Percentiles rank a stretch among this genome's conserved stretches.
These are phyloP conservation scores for Yponomeuta malinellus DNA, from an alignment of 2,888 invertebrate genomes.

Conservation along the genomic window DNA sequence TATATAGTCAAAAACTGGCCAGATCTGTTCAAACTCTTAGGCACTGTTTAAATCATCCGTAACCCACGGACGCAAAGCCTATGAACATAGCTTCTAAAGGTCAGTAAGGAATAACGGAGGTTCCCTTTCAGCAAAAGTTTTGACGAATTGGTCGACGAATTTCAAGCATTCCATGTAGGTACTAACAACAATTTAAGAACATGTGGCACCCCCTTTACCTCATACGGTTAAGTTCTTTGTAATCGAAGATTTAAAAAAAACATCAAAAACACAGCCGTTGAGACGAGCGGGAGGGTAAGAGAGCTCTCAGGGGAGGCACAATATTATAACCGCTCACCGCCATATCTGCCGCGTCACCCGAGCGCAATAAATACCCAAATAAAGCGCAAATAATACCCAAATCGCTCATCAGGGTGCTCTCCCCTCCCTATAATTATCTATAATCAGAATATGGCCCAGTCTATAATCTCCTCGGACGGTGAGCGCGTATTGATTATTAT, in stretches of 20 bases:
- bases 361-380: slow-evolving; percentile 79
- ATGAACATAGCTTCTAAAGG: no score
- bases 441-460: slow-evolving; percentile 37
- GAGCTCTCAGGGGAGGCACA: slow-evolving; percentile 51
- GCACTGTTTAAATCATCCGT: no score
- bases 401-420: slow-evolving; percentile 70
- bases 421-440: slow-evolving; percentile 69
- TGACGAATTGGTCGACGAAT: no score
- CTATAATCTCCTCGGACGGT: slow-evolving; percentile 48
- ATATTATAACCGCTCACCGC: slow-evolving; percentile 47
- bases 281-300: slow-evolving; percentile 33
- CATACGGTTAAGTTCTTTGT: no score
- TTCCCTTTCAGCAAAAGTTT: no score
- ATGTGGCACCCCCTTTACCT: no score
- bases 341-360: slow-evolving; percentile 74
- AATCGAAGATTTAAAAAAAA: slow-evolving; percentile 12
- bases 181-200: no score
- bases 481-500: slow-evolving; percentile 18
- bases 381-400: slow-evolving; percentile 82
- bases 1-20: no score
- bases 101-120: no score
- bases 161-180: no score
- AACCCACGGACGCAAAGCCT: no score
- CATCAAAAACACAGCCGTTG: slow-evolving; percentile 4
- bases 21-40: no score